Base-by-base conservation (phyloP, 2,797 vertebrate species). In the Lycodopsis pacificus region DNA sequence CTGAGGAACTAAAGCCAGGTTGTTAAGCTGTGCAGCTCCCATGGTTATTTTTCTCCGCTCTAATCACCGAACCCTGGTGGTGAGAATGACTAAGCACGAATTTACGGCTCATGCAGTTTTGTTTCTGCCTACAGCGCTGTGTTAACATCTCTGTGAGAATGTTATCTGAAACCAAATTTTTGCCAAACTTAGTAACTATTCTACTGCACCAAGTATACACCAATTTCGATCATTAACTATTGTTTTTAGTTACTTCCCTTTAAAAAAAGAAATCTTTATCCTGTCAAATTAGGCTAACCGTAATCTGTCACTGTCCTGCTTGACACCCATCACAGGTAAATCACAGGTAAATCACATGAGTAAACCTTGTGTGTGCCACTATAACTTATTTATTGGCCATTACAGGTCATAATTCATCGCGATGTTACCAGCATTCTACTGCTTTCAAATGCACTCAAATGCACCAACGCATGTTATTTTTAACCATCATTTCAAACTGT, bases 1-100 rank as follows among this genome's bases (percentile, higher is more conserved):
- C 36, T 0, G 49, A 79, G 73, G 79, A 83, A 88, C 76, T 69
- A 66, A 81, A 90, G 75, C 75, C 81, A 54, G 22, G 46, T 8
- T 57, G 78, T 68, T 74, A 71, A 86, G 63, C 25, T 53, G 66
- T 19, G 59, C 49, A 70, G 64, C 25, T 67, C 49, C 54, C 25
- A 12, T 51, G 57, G 65, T 81, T 51, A 63, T 75, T 66, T 53
- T 77, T 71, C 57, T 79, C 53, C 68, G 5, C 46, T 42, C 71
- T 74, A 61, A 71, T 73, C 34, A 61, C 62, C 49, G 57, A 69
- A 56, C 32, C 40, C 49, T 20, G 48, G n/a, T 53, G 42, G 46
- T 25, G 65, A 77, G 74, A 71, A 74, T 76, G 76, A 76, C 75
- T 42, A 15, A 54, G 49, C 3, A 5, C 65, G 54, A 38, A 68